Conservation (phyloP, 37 sponge, comb jelly and placozoan genomes). For the Beroe forskalii region DNA sequence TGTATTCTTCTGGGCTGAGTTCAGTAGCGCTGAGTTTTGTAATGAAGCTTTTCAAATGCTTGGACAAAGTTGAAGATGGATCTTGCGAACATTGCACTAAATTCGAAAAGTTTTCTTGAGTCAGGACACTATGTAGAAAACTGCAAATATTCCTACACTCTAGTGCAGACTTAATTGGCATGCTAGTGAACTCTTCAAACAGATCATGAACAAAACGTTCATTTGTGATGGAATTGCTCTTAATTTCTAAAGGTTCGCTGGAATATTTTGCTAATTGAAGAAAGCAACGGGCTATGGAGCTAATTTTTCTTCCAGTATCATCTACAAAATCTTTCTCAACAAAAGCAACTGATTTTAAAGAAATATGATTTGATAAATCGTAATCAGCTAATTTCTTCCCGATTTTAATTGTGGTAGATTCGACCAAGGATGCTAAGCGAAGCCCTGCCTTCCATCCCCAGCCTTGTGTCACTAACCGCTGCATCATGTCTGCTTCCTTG, state of each 20-base stretch:
- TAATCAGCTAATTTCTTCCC: neutral
- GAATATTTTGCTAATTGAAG: conserved; percentile 39
- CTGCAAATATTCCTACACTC: conserved; percentile 19
- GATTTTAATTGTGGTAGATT: neutral
- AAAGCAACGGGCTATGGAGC: neutral
- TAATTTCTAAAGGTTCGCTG: neutral
- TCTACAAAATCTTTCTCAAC: neutral
- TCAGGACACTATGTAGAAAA: neutral
- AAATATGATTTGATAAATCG: neutral
- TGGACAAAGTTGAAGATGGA: neutral
- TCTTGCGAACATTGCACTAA: neutral
- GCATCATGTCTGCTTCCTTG: conserved; percentile 4
- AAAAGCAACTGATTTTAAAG: neutral
- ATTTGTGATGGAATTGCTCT: neutral
- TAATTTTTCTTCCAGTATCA: neutral
- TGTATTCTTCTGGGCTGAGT: neutral
- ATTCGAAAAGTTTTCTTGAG: neutral
- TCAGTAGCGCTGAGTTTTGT: neutral
- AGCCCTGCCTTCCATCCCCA: conserved; percentile 40
- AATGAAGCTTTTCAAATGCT: neutral
- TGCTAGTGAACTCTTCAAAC: neutral
- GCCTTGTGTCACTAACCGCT: neutral
- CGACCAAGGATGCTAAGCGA: neutral
- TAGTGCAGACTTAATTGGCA: neutral
- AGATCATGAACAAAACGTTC: neutral